Percentiles rank a stretch among this genome's conserved stretches.
phyloP scores from a whole-genome alignment of 2,113 vertebrate genomes.

The Stomatorhinus ivindoensis region DNA sequence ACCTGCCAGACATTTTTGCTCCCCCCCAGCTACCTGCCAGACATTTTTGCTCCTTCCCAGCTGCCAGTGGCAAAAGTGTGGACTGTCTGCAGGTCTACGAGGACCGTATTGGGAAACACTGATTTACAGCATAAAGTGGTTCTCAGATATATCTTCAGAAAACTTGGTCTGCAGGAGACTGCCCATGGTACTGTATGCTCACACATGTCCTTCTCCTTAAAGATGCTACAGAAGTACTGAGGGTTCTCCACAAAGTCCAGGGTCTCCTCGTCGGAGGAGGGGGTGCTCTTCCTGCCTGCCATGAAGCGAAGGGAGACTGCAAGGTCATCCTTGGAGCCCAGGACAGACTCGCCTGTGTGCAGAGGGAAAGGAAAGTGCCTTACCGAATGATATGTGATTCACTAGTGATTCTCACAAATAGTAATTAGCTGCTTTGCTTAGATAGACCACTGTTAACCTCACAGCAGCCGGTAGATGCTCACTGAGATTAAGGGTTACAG shows the following conservation, averaged over 20 bases:
- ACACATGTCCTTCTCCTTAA: conserved; percentile 75
- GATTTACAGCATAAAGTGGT: not conserved
- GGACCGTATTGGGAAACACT: not conserved
- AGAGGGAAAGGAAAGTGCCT: not conserved
- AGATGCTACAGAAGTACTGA: conserved; percentile 87
- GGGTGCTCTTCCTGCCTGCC: conserved; percentile 76
- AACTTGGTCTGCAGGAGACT: not conserved
- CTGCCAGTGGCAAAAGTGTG: not conserved
- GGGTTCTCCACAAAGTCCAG: conserved; percentile 87
- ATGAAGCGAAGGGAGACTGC: conserved; percentile 90
- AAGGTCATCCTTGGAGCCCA: conserved; percentile 79
- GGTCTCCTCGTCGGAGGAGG: conserved; percentile 67
- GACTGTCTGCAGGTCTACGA: not conserved
- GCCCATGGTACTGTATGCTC: conserved; percentile 28
- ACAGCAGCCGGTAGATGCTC: not conserved
- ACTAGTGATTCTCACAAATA: not conserved
- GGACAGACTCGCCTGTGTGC: conserved; percentile 65
- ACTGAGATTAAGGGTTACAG: too few relatives aligned
- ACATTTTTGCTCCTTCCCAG: not conserved
- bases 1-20: too few relatives aligned
- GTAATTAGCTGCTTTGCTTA: not conserved
- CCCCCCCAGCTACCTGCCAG: too few relatives aligned
- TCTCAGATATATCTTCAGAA: not conserved
- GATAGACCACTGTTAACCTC: not conserved
- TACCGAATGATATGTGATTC: not conserved